Conservation (phyloP, 2,797 vertebrate species). For the Neopelma chrysocephalum region DNA sequence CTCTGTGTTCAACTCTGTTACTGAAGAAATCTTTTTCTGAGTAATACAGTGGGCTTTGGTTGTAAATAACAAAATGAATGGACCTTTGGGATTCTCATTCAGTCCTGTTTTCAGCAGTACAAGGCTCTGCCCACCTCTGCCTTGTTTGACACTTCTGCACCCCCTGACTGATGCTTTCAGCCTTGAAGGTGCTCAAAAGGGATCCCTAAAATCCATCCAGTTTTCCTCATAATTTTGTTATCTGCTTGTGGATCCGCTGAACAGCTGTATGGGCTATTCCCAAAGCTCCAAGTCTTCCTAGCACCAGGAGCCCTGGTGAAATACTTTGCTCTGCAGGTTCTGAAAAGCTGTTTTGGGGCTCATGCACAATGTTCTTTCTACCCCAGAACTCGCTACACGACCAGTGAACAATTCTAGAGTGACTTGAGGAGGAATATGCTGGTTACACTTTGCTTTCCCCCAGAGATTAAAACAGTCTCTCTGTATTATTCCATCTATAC, state of each 20-base stretch:
- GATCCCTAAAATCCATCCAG: background rate
- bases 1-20: background rate
- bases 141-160: background rate
- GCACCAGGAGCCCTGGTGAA: background rate
- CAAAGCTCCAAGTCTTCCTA: background rate
- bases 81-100: background rate
- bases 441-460: background rate
- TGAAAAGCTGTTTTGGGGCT: background rate
- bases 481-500: background rate
- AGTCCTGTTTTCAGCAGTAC: background rate
- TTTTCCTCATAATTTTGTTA: background rate
- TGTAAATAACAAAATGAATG: background rate
- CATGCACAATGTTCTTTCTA: background rate
- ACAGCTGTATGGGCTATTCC: background rate
- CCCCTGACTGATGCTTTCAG: background rate
- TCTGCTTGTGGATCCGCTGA: background rate
- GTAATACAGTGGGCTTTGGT: background rate
- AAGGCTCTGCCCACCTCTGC: background rate
- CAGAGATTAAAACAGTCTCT: background rate
- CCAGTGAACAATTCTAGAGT: background rate
- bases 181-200: background rate
- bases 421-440: background rate
- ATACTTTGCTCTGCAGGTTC: background rate
- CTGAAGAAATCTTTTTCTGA: background rate
- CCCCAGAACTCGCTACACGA: background rate